Conservation (phyloP, 2,113 vertebrate genomes). For the Sander vitreus region DNA sequence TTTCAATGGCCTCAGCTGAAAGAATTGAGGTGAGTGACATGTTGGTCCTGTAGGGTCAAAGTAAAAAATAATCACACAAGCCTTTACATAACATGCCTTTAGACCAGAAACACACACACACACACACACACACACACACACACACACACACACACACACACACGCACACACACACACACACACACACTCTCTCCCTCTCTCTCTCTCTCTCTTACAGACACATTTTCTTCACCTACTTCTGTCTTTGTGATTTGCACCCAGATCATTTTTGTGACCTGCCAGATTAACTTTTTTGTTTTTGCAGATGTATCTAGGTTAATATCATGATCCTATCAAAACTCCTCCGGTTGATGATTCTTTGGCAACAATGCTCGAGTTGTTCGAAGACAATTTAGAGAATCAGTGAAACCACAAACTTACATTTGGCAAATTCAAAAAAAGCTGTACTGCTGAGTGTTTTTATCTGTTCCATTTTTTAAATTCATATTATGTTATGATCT, state of each 20-base stretch:
- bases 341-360: background rate
- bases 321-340: constrained; percentile 41
- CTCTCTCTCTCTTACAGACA: background rate
- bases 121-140: background rate
- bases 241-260: background rate
- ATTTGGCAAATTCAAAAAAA: background rate
- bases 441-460: background rate
- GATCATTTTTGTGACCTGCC: background rate
- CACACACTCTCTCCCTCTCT: too few relatives aligned
- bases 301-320: constrained; percentile 36
- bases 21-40: constrained; percentile 96
- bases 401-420: background rate
- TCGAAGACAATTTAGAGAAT: background rate
- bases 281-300: constrained; percentile 34
- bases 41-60: constrained; percentile 82
- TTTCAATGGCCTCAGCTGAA: constrained; percentile 91
- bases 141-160: too few relatives aligned
- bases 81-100: too few relatives aligned
- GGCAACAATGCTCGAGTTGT: background rate
- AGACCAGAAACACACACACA: background rate
- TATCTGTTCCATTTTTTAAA: background rate
- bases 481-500: background rate
- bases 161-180: too few relatives aligned
- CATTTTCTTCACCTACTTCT: background rate
- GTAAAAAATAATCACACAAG: constrained; percentile 37